These are phyloP conservation scores for Channallabes apus DNA, from an alignment of 2,797 vertebrate genomes.

Conservation along the genomic window DNA sequence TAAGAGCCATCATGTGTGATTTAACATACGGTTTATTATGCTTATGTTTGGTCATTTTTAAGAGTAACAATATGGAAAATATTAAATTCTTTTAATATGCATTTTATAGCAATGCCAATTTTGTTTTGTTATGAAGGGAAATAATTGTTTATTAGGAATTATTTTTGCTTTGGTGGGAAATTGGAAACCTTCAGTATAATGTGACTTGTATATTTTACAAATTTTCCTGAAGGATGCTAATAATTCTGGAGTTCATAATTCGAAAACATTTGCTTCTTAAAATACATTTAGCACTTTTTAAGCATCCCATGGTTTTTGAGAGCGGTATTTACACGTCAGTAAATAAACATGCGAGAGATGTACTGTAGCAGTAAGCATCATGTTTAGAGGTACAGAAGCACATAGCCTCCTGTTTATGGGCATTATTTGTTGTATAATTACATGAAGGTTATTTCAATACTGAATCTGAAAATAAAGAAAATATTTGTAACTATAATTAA, in stretches of 20 bases:
- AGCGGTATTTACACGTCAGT: neutral
- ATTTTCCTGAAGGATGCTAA: neutral
- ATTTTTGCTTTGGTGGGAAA: neutral
- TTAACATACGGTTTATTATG: neutral
- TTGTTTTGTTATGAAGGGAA: neutral
- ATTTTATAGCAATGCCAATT: no score
- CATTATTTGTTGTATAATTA: conserved; percentile 22
- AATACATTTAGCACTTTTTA: conserved; percentile 35
- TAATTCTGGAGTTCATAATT: neutral
- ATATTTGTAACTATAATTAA: neutral
- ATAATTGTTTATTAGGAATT: neutral
- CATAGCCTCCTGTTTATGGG: neutral
- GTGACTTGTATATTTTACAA: neutral
- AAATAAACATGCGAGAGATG: neutral
- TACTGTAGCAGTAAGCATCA: neutral
- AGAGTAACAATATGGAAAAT: neutral
- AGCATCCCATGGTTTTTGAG: neutral
- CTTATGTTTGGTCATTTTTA: neutral
- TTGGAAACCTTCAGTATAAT: neutral
- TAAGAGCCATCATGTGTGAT: neutral
- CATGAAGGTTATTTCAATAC: neutral
- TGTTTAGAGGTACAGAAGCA: conserved; percentile 16
- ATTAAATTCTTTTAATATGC: neutral
- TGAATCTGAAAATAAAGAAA: conserved; percentile 13
- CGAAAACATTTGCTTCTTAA: conserved; percentile 3